A percentile compares a stretch with the other conserved stretches of the same genome.
phyloP scores from a whole-genome alignment of 2,888 invertebrate genomes.

The Heliothis peltigera region DNA sequence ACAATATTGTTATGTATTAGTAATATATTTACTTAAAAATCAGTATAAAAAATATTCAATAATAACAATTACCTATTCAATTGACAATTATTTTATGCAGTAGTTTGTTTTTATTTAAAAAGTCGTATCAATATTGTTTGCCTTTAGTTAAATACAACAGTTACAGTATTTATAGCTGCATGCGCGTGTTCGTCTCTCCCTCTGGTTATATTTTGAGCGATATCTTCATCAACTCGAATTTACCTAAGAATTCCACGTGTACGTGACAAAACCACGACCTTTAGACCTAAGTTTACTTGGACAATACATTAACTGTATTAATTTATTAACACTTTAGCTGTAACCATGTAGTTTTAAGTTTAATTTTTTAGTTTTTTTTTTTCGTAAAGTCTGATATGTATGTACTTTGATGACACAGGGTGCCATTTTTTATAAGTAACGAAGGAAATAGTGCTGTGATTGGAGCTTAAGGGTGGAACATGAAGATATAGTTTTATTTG shows the following conservation, averaged over 20 bases:
- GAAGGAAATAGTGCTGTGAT: conserved; percentile 44
- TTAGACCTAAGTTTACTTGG: conserved; percentile 45
- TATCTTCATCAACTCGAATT: conserved; percentile 28
- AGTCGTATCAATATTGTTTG: no score
- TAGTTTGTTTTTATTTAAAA: no score
- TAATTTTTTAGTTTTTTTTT: conserved; percentile 56
- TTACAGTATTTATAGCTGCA: no score
- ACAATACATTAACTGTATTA: conserved; percentile 66
- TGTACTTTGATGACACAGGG: conserved; percentile 74
- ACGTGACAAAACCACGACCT: conserved; percentile 43
- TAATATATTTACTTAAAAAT: no score
- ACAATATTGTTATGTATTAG: no score
- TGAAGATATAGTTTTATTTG: background rate
- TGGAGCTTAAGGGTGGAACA: conserved; percentile 11
- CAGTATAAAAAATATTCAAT: no score
- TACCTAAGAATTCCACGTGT: conserved; percentile 36
- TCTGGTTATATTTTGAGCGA: conserved; percentile 16
- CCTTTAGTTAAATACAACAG: no score
- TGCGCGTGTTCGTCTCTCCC: no score
- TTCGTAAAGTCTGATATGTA: conserved; percentile 75
- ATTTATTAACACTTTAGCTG: conserved; percentile 68
- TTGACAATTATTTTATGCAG: no score
- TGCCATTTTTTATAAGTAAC: conserved; percentile 72
- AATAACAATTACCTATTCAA: no score
- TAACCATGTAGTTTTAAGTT: conserved; percentile 55